Percentiles rank a stretch among this genome's conserved stretches.
Conservation (phyloP, 2,888 invertebrate genomes). For the Spialia ferax region DNA sequence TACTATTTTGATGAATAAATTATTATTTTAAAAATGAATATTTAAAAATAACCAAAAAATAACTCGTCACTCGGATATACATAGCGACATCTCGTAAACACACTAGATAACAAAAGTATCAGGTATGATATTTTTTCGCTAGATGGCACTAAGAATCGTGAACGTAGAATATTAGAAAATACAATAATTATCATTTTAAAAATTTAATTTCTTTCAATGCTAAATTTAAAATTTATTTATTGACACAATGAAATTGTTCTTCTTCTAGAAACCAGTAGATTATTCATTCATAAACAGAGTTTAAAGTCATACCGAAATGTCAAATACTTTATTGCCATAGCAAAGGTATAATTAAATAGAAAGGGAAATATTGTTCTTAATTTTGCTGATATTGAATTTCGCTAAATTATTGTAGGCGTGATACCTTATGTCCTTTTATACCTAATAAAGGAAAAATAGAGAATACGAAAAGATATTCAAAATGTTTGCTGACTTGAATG, state of each 20-base stretch:
- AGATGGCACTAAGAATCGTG: not conserved
- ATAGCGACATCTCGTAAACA: not conserved
- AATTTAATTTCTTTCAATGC: not conserved
- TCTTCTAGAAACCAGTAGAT: not conserved
- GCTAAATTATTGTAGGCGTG: no score
- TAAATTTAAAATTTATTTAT: not conserved
- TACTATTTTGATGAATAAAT: no score
- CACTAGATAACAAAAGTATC: not conserved
- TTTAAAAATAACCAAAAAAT: no score
- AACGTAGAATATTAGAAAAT: not conserved
- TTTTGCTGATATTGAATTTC: no score
- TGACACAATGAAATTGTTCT: not conserved
- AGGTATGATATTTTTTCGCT: not conserved
- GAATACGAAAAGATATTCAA: no score
- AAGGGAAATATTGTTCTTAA: not conserved
- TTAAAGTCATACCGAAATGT: conserved; percentile 11
- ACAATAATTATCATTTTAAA: not conserved
- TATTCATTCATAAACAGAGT: conserved; percentile 4
- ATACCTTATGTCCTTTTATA: no score
- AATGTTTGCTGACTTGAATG: no score
- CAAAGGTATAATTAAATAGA: not conserved
- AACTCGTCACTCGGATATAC: no score
- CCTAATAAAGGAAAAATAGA: no score
- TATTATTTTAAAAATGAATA: no score
- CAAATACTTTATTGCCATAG: conserved; percentile 23